These are phyloP conservation scores for Samia ricini DNA, from an alignment of 1,140 invertebrate genomes.

Conservation along the genomic window DNA sequence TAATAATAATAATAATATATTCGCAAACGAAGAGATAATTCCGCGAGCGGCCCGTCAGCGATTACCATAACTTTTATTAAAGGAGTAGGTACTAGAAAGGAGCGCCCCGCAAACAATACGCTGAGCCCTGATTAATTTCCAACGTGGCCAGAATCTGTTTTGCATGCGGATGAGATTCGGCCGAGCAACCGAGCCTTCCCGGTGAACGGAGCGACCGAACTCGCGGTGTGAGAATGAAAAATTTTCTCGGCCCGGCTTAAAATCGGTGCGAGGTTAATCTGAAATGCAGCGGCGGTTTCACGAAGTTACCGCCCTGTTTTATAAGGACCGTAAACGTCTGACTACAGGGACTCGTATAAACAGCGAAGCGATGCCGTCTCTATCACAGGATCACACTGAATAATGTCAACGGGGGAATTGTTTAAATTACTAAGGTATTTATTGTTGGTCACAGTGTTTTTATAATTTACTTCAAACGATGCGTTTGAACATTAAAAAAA, in stretches of 20 bases:
- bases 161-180: conserved; percentile 52
- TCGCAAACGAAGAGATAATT: conserved; percentile 73
- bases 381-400: background rate
- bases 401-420: background rate
- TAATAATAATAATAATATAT: conserved; percentile 75
- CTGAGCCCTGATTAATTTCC: conserved; percentile 64
- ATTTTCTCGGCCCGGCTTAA: background rate
- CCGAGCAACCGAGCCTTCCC: too few species aligned
- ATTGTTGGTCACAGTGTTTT: too few species aligned
- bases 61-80: conserved; percentile 77
- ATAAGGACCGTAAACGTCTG: background rate
- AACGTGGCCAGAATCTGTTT: conserved; percentile 58
- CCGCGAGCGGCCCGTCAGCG: conserved; percentile 46
- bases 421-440: background rate
- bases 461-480: too few species aligned
- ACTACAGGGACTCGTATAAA: background rate
- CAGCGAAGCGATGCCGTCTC: background rate
- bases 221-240: background rate
- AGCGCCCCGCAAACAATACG: conserved; percentile 63
- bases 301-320: background rate
- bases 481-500: too few species aligned
- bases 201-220: too few species aligned
- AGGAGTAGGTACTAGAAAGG: conserved; percentile 58
- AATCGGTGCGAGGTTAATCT: conserved; percentile 8
- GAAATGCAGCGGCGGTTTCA: conserved; percentile 8